phyloP scores from a whole-genome alignment of 2,888 invertebrate species.

The Pharmacophagus antenor region DNA sequence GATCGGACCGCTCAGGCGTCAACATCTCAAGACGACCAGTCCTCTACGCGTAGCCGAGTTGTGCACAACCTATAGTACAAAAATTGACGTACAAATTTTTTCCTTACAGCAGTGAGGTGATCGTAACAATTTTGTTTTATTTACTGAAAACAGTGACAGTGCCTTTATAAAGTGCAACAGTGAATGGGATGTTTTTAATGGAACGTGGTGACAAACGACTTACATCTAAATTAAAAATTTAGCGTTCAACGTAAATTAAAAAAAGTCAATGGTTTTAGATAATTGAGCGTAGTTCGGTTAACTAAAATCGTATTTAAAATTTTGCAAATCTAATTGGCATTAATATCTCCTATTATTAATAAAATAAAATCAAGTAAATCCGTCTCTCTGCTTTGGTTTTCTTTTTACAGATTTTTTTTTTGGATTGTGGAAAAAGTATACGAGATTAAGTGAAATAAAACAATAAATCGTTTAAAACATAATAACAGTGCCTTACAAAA shows the following conservation, averaged over 20 bases:
- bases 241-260: constrained; percentile 52
- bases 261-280: constrained; percentile 55
- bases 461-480: constrained; percentile 32
- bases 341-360: constrained; percentile 33
- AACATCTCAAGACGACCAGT: constrained; percentile 65
- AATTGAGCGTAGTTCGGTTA: constrained; percentile 63
- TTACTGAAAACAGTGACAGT: constrained; percentile 59
- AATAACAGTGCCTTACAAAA: constrained; percentile 70
- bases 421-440: constrained; percentile 48
- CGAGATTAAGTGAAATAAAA: constrained; percentile 68
- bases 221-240: constrained; percentile 45
- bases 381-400: constrained; percentile 67
- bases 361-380: constrained; percentile 52
- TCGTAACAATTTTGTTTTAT: constrained; percentile 49
- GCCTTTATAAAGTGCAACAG: constrained; percentile 58
- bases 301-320: constrained; percentile 52
- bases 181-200: constrained; percentile 46
- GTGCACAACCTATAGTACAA: constrained; percentile 78
- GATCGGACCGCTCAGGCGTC: constrained; percentile 65
- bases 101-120: constrained; percentile 64
- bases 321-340: constrained; percentile 28
- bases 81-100: constrained; percentile 74
- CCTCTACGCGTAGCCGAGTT: constrained; percentile 61
- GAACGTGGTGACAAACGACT: constrained; percentile 46
- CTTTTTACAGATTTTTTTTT: constrained; percentile 70